Conservation (phyloP, 2,113 vertebrate species). For the Benitochromis conjunctus region DNA sequence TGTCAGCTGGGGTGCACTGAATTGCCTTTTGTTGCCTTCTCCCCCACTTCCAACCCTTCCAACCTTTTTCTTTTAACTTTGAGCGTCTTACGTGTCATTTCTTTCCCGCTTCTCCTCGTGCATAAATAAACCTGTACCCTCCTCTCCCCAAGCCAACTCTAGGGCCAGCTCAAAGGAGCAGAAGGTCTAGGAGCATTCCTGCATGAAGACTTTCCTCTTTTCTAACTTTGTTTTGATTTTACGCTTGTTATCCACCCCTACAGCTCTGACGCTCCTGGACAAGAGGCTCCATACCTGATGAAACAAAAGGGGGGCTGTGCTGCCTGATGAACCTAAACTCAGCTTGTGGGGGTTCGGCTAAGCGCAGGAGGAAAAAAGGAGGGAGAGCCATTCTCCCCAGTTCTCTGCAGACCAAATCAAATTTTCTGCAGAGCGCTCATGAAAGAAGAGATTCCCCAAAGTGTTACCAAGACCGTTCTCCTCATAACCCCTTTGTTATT, state of each 20-base stretch:
- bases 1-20: conserved; percentile 11
- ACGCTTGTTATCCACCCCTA: conserved; percentile 52
- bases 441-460: conserved; percentile 48
- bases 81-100: conserved; percentile 29
- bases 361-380: conserved; percentile 5
- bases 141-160: not conserved
- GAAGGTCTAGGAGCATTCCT: conserved; percentile 55
- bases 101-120: conserved; percentile 37
- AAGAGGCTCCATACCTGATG: conserved; percentile 62
- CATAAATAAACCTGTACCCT: conserved; percentile 42
- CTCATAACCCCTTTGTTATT: conserved; percentile 43
- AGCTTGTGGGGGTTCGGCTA: not conserved
- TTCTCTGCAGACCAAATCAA: conserved; percentile 71
- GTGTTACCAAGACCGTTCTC: conserved; percentile 17
- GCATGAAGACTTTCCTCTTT: conserved; percentile 61
- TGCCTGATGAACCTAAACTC: conserved; percentile 29
- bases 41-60: not conserved
- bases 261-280: conserved; percentile 29
- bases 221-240: conserved; percentile 67
- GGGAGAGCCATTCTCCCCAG: conserved; percentile 35
- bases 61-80: not conserved
- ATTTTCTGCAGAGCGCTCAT: conserved; percentile 62
- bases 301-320: conserved; percentile 51
- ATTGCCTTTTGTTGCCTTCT: conserved; percentile 20
- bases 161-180: conserved; percentile 29